These are phyloP conservation scores for Saguinus midas DNA, from an alignment of 2,113 vertebrate species.

Conservation along the genomic window DNA sequence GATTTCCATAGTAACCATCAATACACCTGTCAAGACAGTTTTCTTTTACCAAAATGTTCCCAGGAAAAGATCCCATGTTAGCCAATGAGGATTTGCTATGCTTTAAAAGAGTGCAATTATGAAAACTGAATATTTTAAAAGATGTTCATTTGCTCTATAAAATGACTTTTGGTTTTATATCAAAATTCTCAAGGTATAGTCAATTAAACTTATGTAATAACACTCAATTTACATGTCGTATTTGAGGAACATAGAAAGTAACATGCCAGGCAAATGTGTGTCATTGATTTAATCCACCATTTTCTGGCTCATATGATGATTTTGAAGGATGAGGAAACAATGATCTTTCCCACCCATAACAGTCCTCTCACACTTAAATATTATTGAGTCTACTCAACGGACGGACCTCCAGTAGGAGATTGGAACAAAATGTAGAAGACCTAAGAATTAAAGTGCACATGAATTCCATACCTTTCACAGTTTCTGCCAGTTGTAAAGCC, in stretches of 20 bases:
- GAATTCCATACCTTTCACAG: conserved; percentile 85
- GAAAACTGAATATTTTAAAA: conserved; percentile 8
- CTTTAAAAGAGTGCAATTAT: background rate
- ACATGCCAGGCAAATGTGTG: background rate
- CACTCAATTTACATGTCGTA: background rate
- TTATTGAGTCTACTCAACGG: background rate
- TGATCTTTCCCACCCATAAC: fast-evolving
- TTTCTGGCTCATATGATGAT: background rate
- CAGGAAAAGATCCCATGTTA: background rate
- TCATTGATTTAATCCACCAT: background rate
- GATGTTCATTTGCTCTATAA: background rate
- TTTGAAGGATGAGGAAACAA: background rate
- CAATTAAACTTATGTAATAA: background rate
- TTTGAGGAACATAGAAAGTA: background rate
- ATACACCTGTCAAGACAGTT: conserved; percentile 85
- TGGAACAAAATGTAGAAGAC: background rate
- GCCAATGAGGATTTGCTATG: background rate
- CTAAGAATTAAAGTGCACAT: background rate
- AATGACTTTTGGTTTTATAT: background rate
- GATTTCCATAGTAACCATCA: conserved; percentile 88
- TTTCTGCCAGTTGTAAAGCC: conserved; percentile 81
- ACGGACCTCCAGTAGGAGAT: background rate
- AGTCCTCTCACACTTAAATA: background rate
- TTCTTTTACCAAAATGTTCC: conserved; percentile 17
- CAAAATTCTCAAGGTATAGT: background rate